Base-by-base conservation (phyloP, 2,113 vertebrate genomes). In the Propithecus coquereli region DNA sequence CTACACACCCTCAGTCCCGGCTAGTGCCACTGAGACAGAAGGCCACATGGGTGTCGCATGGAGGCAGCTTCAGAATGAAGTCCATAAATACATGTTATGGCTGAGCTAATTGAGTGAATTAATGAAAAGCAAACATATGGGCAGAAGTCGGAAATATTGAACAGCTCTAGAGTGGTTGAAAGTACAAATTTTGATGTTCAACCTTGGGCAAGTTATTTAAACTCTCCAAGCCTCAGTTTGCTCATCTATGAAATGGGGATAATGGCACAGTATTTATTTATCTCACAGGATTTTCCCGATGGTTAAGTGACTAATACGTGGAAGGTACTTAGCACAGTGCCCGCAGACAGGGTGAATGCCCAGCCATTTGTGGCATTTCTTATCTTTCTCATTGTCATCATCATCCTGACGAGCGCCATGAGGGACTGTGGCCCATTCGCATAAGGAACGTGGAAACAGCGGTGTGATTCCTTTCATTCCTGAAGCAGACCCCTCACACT, bases 11-110 rank as follows among this genome's bases (percentile, higher is more conserved):
- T 89, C 83, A n/a, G 27, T 59, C 65, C 40, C 8, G 13, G 27
- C 76, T 9, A 20, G 43, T 22, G 32, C 80, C 74, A 76, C 37
- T 0, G 50, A 50, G 16, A 34, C 47, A 83, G 57, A 43, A 59
- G 59, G 54, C 30, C 37, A 25, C 57, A 6, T 1, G 7, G 20
- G 40, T 16, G 13, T 22, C 0, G 0, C 3, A 37, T 13, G 18
- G 65, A 34, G 17, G 34, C 4, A 7, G 4, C 16, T 54, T 40
- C 40, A 25, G 34, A 66, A 50, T 23, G 70, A 43, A 37, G 20
- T 59, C 81, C 3, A 14, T 27, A 22, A 63, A 70, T 0, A 13
- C 1, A 0, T 8, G 20, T 43, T 57, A 45, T 13, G 37, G 16
- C 22, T 54, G 52, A 80, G 77, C 34, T 59, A 32, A 88, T 1